A percentile compares a stretch with the other conserved stretches of the same genome.
These are phyloP conservation scores for Acleris laterana DNA, from an alignment of 2,888 invertebrate genomes.

Conservation along the genomic window DNA sequence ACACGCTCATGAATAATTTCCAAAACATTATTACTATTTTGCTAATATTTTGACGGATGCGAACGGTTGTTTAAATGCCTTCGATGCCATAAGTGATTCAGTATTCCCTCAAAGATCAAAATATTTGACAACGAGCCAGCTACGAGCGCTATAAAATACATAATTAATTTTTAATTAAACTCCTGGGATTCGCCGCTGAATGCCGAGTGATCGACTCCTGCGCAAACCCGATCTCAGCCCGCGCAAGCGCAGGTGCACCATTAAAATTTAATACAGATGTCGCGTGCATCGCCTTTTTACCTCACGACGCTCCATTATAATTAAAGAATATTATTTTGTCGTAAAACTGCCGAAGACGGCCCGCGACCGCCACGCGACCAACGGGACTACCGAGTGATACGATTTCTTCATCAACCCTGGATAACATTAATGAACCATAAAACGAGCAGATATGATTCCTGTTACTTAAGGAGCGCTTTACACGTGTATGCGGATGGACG, in stretches of 20 bases:
- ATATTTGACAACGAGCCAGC: background rate
- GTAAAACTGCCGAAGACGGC: slow-evolving; percentile 65
- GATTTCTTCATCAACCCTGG: slow-evolving; percentile 60
- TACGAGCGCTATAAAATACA: slow-evolving; percentile 20
- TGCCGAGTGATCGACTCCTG: slow-evolving; percentile 61
- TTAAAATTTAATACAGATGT: slow-evolving; percentile 83
- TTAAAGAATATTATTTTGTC: slow-evolving; percentile 82
- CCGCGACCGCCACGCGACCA: slow-evolving; percentile 68
- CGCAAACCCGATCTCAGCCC: slow-evolving; percentile 57
- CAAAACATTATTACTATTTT: too few species aligned
- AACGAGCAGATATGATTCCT: slow-evolving; percentile 20
- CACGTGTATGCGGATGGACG: background rate
- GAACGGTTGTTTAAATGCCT: background rate
- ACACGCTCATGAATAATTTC: too few species aligned
- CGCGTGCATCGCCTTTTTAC: slow-evolving; percentile 79
- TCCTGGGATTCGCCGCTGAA: slow-evolving; percentile 61
- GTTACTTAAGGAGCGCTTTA: slow-evolving; percentile 28
- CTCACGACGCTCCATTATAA: slow-evolving; percentile 76
- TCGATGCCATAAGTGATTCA: background rate
- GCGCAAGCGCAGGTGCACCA: slow-evolving; percentile 74
- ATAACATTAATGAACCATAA: slow-evolving; percentile 21
- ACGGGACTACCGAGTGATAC: slow-evolving; percentile 66
- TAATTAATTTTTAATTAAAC: slow-evolving; percentile 74
- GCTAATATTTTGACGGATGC: too few species aligned
- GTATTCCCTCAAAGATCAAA: background rate